Evolutionary conservation across 2,113 vertebrate genomes (phyloP).

Genomic region (Centropus bengalensis): DNA sequence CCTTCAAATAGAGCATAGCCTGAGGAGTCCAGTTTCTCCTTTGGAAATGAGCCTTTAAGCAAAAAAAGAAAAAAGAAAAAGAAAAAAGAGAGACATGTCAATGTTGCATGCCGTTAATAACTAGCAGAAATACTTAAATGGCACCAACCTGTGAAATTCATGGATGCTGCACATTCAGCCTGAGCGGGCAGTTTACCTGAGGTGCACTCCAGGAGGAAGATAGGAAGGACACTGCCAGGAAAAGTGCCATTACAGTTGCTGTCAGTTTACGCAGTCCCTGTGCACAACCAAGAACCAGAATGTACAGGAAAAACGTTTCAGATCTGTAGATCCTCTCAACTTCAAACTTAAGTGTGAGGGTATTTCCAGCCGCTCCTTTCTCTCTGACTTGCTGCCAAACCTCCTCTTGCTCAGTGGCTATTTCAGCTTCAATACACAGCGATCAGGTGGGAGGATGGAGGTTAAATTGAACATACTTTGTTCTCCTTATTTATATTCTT

Average conservation of each 20-base stretch:
- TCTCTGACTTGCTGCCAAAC: background rate
- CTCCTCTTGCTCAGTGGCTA: background rate
- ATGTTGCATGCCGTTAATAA: background rate
- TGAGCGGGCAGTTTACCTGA: slow-evolving; percentile 77
- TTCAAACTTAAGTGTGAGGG: background rate
- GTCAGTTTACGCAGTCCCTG: slow-evolving; percentile 77
- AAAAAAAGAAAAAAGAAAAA: background rate
- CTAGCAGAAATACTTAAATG: background rate
- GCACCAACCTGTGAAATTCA: background rate
- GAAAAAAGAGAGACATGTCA: background rate
- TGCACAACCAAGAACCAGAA: background rate
- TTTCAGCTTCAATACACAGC: background rate
- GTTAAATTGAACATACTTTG: background rate
- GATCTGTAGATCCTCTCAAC: background rate
- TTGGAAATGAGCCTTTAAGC: slow-evolving; percentile 81
- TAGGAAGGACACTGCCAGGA: slow-evolving; percentile 78
- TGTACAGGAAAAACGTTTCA: background rate
- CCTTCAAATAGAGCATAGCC: slow-evolving; percentile 96
- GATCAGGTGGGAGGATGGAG: background rate
- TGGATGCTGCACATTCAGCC: background rate
- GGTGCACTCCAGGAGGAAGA: slow-evolving; percentile 77
- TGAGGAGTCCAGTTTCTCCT: slow-evolving; percentile 96
- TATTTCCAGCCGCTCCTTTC: background rate
- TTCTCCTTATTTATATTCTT: background rate
- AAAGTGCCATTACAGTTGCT: slow-evolving; percentile 69